phyloP scores from a whole-genome alignment of 2,888 invertebrate species.

The Netelia fuscicornis region DNA sequence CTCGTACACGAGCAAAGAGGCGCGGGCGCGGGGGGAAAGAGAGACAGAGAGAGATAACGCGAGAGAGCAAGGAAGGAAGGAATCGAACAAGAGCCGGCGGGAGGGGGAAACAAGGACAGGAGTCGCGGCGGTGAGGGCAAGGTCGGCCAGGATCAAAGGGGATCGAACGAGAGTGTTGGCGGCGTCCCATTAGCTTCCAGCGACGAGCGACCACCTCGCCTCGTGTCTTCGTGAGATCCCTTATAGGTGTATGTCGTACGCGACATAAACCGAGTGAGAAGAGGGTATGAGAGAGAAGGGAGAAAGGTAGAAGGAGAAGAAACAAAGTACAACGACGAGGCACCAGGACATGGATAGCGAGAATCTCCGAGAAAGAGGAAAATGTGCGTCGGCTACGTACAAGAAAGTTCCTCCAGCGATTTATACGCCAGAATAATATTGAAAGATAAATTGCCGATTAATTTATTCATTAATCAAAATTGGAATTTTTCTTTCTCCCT shows the following conservation, averaged over 20 bases:
- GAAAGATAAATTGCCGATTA: constrained; percentile 13
- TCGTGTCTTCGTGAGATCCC: constrained; percentile 73
- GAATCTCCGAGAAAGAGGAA: constrained; percentile 28
- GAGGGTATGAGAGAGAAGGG: constrained; percentile 52
- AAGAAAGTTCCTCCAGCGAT: constrained; percentile 30
- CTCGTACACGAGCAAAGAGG: constrained; percentile 71
- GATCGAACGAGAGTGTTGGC: constrained; percentile 74
- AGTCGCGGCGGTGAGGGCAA: constrained; percentile 74
- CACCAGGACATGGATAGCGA: constrained; percentile 64
- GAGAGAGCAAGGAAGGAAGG: constrained; percentile 27
- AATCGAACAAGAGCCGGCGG: constrained; percentile 47
- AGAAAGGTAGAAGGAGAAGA: constrained; percentile 52
- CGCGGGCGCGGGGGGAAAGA: constrained; percentile 39
- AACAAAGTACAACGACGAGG: constrained; percentile 54
- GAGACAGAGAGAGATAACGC: constrained; percentile 48
- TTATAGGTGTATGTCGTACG: constrained; percentile 61
- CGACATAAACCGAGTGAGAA: constrained; percentile 65
- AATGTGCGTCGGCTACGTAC: constrained; percentile 23
- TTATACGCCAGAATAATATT: constrained; percentile 9
- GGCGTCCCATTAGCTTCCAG: constrained; percentile 82
- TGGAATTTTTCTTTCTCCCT: too few relatives aligned
- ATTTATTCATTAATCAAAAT: not conserved
- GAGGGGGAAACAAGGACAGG: constrained; percentile 52
- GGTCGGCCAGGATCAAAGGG: constrained; percentile 82
- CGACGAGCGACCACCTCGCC: constrained; percentile 76